phyloP scores from a whole-genome alignment of 2,888 invertebrate species.

The Seladonia tumulorum region DNA sequence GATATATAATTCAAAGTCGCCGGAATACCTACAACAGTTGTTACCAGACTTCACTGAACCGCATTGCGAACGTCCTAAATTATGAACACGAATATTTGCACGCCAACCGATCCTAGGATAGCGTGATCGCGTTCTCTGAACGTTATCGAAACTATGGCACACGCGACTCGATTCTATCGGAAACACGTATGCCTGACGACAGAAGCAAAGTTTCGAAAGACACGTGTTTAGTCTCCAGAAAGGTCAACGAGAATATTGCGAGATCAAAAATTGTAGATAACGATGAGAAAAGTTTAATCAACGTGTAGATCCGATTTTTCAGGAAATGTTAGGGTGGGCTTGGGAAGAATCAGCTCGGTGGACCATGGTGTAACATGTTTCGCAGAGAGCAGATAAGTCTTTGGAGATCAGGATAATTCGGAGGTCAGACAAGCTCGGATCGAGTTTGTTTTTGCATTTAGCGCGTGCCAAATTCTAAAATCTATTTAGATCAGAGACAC shows the following conservation, averaged over 20 bases:
- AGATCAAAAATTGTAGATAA: constrained; percentile 17
- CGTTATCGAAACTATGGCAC: not conserved
- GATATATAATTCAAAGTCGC: constrained; percentile 93
- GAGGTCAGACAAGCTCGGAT: not conserved
- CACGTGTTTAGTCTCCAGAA: not conserved
- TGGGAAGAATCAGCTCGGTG: not conserved
- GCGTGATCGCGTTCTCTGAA: constrained; percentile 32
- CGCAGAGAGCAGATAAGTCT: not conserved
- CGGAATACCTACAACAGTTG: constrained; percentile 88
- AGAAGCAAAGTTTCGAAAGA: not conserved
- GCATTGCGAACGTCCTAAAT: not conserved
- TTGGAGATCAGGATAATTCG: not conserved
- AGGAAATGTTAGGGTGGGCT: not conserved
- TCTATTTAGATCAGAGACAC: no score
- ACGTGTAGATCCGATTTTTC: not conserved
- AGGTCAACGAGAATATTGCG: not conserved
- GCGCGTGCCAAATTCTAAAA: no score
- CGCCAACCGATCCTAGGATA: not conserved
- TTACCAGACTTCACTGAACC: not conserved
- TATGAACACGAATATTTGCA: not conserved
- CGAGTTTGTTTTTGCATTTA: no score
- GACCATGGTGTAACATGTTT: not conserved
- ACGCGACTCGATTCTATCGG: constrained; percentile 16
- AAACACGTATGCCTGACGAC: not conserved
- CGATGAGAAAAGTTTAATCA: not conserved